These are phyloP conservation scores for Aegithalos caudatus DNA, from an alignment of 2,113 vertebrate genomes.

Conservation along the genomic window DNA sequence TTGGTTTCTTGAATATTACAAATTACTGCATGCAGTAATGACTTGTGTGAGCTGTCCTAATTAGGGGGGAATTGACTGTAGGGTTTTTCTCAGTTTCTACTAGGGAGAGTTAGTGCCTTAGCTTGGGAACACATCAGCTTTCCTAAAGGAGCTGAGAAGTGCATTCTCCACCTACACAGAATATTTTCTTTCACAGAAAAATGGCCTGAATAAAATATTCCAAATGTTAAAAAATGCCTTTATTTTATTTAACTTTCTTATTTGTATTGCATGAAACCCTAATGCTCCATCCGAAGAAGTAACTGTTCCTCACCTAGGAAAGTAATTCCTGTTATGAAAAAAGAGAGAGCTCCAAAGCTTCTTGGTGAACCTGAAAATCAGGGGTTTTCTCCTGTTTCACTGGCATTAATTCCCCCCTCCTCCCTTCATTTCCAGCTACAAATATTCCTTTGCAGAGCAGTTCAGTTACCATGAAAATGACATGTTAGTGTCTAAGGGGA, in stretches of 20 bases:
- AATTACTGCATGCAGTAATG: neutral
- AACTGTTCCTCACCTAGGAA: neutral
- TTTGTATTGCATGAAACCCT: neutral
- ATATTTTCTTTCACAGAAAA: neutral
- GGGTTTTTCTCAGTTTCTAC: neutral
- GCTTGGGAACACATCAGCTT: neutral
- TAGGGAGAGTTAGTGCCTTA: neutral
- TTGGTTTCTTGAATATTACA: neutral
- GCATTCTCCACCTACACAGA: neutral
- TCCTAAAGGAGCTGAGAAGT: neutral
- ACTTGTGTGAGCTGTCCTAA: neutral
- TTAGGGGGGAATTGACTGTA: neutral
- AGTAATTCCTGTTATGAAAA: neutral
- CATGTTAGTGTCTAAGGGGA: neutral
- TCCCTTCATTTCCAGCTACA: neutral
- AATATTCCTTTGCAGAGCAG: neutral
- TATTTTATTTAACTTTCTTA: neutral
- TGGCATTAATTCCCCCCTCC: neutral
- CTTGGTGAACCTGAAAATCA: slow-evolving; percentile 2
- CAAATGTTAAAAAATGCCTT: neutral
- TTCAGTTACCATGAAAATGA: slow-evolving; percentile 1
- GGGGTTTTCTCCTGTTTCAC: neutral
- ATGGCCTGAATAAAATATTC: neutral
- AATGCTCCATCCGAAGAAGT: neutral
- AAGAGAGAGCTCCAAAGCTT: neutral